These are phyloP conservation scores for Heteromyza rotundicornis DNA, from an alignment of 2,888 invertebrate species.

Conservation along the genomic window DNA sequence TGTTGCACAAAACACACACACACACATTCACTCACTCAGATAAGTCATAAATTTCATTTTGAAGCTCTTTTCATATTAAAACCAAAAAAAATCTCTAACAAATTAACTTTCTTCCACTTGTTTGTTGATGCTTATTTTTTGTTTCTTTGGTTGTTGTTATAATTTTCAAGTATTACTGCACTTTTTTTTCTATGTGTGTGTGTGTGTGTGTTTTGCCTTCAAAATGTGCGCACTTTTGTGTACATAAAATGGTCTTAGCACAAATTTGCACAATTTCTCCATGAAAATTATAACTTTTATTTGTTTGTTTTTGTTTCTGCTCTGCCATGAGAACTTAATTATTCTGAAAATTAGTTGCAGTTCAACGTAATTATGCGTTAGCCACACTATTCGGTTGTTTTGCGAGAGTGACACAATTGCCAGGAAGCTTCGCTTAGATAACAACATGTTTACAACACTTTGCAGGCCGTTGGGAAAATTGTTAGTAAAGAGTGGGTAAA, in stretches of 20 bases:
- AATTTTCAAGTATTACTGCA: too few species aligned
- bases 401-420: not conserved
- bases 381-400: not conserved
- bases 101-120: slow-evolving; percentile 42
- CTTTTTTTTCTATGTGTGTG: too few species aligned
- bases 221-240: too few species aligned
- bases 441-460: not conserved
- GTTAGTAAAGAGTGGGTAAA: too few species aligned
- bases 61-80: not conserved
- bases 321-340: not conserved
- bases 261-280: too few species aligned
- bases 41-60: not conserved
- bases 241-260: too few species aligned
- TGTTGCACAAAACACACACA: not conserved
- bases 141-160: too few species aligned
- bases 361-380: not conserved
- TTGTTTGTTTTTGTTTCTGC: not conserved
- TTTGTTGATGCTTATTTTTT: not conserved
- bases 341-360: not conserved
- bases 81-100: slow-evolving; percentile 44
- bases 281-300: too few species aligned
- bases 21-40: not conserved
- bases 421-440: not conserved
- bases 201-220: too few species aligned
- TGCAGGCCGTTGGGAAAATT: too few species aligned